phyloP scores from a whole-genome alignment of 1,140 invertebrate genomes.

The Oryctes rhinoceros region DNA sequence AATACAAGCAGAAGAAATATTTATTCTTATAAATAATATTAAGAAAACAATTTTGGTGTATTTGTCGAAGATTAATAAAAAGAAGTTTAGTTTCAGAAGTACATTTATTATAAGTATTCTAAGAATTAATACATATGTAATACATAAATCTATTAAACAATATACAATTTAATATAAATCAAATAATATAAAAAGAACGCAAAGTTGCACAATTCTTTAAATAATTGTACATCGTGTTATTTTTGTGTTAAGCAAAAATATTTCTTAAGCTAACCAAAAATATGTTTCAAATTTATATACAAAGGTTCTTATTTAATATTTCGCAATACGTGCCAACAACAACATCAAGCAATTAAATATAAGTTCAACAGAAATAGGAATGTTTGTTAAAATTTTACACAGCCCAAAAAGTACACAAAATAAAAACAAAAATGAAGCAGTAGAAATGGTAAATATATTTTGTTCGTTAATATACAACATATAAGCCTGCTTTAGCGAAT shows the following conservation, averaged over 20 bases:
- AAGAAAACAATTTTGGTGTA: no score
- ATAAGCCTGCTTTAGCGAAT: no score
- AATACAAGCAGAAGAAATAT: no score
- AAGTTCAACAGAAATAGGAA: constrained; percentile 15
- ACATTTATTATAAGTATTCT: constrained; percentile 22
- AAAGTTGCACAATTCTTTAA: neutral
- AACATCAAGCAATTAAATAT: constrained; percentile 6
- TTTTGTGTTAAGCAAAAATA: neutral
- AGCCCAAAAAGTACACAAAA: constrained; percentile 21
- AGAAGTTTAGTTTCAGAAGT: neutral
- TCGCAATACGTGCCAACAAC: constrained; percentile 22
- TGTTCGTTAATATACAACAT: neutral
- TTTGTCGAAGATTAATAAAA: neutral
- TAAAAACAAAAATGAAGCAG: neutral
- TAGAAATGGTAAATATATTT: neutral
- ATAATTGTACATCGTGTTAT: neutral
- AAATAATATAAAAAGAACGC: neutral
- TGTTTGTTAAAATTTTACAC: constrained; percentile 29
- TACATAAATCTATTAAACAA: constrained; percentile 30
- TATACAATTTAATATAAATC: neutral
- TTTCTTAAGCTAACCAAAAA: neutral
- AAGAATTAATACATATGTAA: constrained; percentile 25
- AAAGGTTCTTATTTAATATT: neutral
- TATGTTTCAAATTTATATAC: neutral
- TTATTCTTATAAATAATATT: no score